Evolutionary conservation across 2,797 vertebrate genomes (phyloP).

Genomic region (Echiichthys vipera): DNA sequence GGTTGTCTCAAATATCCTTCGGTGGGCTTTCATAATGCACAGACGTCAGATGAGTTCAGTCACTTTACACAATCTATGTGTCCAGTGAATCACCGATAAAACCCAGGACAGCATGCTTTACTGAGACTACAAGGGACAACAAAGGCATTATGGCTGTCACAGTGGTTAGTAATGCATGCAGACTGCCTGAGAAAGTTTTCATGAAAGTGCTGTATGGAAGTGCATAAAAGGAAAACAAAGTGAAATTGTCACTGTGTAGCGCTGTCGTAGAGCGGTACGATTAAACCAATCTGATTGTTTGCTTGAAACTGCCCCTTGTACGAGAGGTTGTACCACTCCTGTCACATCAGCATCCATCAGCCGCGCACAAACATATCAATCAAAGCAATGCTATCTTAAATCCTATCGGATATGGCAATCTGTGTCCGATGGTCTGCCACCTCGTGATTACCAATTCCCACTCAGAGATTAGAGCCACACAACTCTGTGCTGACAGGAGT

Average conservation of each 20-base stretch:
- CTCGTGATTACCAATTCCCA: conserved; percentile 51
- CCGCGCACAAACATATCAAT: conserved; percentile 55
- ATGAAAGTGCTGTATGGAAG: not conserved
- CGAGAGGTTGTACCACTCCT: conserved; percentile 53
- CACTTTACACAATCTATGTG: conserved; percentile 9
- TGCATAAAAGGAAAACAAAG: conserved; percentile 14
- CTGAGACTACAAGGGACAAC: not conserved
- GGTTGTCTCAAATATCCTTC: not conserved
- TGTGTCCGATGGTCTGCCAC: conserved; percentile 60
- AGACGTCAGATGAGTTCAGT: not conserved
- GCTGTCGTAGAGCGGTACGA: not conserved
- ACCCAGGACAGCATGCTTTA: not conserved
- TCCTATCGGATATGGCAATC: conserved; percentile 66
- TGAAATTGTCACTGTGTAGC: not conserved
- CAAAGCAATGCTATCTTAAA: conserved; percentile 60
- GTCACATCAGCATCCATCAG: conserved; percentile 59
- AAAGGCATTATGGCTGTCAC: not conserved
- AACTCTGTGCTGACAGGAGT: not conserved
- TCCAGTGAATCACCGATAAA: not conserved
- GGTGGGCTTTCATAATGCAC: not conserved
- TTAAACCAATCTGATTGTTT: conserved; percentile 27
- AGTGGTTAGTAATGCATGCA: conserved; percentile 29
- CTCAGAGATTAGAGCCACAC: conserved; percentile 35
- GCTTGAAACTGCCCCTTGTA: conserved; percentile 1
- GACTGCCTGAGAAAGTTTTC: conserved; percentile 13